A percentile compares a stretch with the other conserved stretches of the same genome.
These are phyloP conservation scores for Pygocentrus nattereri DNA, from an alignment of 2,797 vertebrate species.

Conservation along the genomic window DNA sequence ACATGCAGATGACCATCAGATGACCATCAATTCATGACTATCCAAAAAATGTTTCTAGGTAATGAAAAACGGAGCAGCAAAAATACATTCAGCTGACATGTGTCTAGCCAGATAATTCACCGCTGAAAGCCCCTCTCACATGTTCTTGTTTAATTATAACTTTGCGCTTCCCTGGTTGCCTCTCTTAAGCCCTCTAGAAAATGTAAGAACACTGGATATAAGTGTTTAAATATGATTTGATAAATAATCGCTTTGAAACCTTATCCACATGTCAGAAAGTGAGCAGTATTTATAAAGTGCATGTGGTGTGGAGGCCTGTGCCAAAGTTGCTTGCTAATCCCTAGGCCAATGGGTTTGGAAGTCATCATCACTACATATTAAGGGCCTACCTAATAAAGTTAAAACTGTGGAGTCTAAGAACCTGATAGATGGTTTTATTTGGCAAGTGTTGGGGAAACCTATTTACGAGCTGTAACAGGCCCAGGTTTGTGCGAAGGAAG, in stretches of 20 bases:
- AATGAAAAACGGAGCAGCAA: conserved; percentile 39
- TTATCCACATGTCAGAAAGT: conserved; percentile 51
- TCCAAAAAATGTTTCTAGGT: conserved; percentile 46
- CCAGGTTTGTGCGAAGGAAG: conserved; percentile 48
- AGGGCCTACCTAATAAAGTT: conserved; percentile 58
- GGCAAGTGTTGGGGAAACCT: conserved; percentile 51
- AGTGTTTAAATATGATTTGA: conserved; percentile 55
- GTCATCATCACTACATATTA: conserved; percentile 59
- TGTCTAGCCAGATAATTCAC: conserved; percentile 55
- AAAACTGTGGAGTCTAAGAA: conserved; percentile 54
- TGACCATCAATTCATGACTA: conserved; percentile 25
- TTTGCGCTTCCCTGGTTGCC: conserved; percentile 24
- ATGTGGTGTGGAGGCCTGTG: conserved; percentile 49
- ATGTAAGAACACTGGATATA: conserved; percentile 41
- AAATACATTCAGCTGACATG: conserved; percentile 59
- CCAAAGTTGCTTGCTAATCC: conserved; percentile 48
- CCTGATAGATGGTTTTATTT: conserved; percentile 60
- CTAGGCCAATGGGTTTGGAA: conserved; percentile 51
- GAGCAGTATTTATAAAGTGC: conserved; percentile 57
- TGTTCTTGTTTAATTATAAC: conserved; percentile 59
- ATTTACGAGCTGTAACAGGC: conserved; percentile 58
- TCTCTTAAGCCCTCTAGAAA: conserved; percentile 11
- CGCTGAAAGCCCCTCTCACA: conserved; percentile 53
- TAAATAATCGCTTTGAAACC: conserved; percentile 61
- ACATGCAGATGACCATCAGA: conserved; percentile 43